A percentile compares a stretch with the other conserved stretches of the same genome.
phyloP scores from a whole-genome alignment of 2,797 vertebrate species.

The Poeciliopsis paucimaculata region DNA sequence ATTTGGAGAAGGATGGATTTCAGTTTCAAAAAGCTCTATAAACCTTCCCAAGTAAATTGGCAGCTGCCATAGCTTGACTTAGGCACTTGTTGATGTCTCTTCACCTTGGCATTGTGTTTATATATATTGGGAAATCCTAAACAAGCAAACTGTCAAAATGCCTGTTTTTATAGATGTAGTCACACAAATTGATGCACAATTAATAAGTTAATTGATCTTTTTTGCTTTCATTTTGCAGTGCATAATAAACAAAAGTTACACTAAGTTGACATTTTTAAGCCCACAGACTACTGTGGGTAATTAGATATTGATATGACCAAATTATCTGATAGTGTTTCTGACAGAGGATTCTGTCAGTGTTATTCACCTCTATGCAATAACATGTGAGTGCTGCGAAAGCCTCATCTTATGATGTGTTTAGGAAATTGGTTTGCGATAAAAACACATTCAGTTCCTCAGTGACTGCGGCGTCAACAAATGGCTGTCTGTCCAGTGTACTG shows the following conservation, averaged over 20 bases:
- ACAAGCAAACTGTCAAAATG: neutral
- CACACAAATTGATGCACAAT: neutral
- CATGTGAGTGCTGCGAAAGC: conserved; percentile 14
- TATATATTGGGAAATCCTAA: neutral
- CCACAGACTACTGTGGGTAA: conserved; percentile 2
- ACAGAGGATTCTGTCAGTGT: conserved; percentile 26
- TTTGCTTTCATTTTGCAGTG: neutral
- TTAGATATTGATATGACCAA: conserved; percentile 22
- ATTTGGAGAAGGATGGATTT: neutral
- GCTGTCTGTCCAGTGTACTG: conserved; percentile 46
- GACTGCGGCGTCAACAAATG: conserved; percentile 51
- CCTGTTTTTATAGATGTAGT: neutral
- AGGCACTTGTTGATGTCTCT: neutral
- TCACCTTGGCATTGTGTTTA: neutral
- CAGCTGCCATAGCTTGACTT: neutral
- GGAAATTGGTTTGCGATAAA: conserved; percentile 55
- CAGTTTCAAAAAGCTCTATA: neutral
- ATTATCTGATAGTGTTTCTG: conserved; percentile 8
- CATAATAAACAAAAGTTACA: neutral
- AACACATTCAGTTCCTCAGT: conserved; percentile 45
- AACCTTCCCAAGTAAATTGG: neutral
- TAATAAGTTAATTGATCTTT: neutral
- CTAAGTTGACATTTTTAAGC: conserved; percentile 18
- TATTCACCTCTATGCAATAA: conserved; percentile 36
- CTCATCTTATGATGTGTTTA: conserved; percentile 47